These are phyloP conservation scores for Crepidodera aurea DNA, from an alignment of 2,888 invertebrate species.

Conservation along the genomic window DNA sequence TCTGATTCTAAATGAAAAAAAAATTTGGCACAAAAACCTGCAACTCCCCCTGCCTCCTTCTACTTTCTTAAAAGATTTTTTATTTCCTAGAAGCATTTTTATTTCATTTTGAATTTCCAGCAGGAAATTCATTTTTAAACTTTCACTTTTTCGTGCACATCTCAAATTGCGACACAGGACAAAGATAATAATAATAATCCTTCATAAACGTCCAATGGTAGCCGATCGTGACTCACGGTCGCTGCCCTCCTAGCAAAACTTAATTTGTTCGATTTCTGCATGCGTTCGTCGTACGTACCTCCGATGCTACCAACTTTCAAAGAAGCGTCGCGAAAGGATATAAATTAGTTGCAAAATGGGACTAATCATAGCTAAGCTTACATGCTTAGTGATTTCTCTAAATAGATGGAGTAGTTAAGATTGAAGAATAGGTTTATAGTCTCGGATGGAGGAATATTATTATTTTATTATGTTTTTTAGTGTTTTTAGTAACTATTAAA, in stretches of 20 bases:
- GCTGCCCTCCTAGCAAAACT: slow-evolving; percentile 1
- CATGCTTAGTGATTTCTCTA: slow-evolving; percentile 6
- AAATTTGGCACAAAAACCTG: too few species aligned
- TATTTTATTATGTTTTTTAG: too few species aligned
- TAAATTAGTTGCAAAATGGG: slow-evolving; percentile 13
- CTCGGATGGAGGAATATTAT: too few species aligned
- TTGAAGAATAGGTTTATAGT: neutral
- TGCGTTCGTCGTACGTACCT: neutral
- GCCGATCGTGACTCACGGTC: slow-evolving; percentile 15
- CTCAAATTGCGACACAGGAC: neutral
- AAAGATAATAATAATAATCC: neutral
- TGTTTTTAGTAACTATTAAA: too few species aligned
- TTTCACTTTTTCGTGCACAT: too few species aligned
- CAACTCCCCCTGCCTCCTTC: too few species aligned
- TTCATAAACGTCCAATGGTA: neutral
- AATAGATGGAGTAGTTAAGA: neutral
- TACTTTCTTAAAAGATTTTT: too few species aligned
- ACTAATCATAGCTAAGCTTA: slow-evolving; percentile 15
- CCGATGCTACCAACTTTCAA: slow-evolving; percentile 14
- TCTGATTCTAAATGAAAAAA: too few species aligned
- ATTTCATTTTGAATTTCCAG: too few species aligned
- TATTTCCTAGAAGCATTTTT: too few species aligned
- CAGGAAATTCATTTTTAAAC: too few species aligned
- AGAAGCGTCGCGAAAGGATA: slow-evolving; percentile 1
- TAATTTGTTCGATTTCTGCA: slow-evolving; percentile 15